These are phyloP conservation scores for Monarcha castaneiventris DNA, from an alignment of 2,113 vertebrate genomes.

Conservation along the genomic window DNA sequence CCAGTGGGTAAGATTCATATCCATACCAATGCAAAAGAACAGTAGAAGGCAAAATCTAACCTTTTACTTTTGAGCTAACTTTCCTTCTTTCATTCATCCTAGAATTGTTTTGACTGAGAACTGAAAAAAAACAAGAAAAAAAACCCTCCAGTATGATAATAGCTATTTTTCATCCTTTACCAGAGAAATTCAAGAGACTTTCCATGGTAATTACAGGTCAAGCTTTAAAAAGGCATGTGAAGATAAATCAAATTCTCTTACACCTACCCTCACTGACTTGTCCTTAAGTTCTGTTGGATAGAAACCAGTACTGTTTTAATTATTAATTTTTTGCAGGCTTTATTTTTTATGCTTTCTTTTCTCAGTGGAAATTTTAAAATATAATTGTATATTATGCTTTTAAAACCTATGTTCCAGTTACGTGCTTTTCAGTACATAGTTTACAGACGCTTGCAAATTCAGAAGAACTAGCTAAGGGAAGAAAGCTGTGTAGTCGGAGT, in stretches of 20 bases:
- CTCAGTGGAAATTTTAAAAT: background rate
- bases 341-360: background rate
- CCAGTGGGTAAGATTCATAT: background rate
- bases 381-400: background rate
- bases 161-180: background rate
- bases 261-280: background rate
- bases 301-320: background rate
- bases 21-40: background rate
- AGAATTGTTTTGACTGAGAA: background rate
- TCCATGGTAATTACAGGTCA: background rate
- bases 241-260: background rate
- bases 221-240: background rate
- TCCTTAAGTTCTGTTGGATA: background rate
- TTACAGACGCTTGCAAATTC: background rate
- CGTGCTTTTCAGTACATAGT: background rate
- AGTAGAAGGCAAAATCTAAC: background rate
- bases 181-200: background rate
- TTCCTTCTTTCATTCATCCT: background rate
- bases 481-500: background rate
- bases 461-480: background rate
- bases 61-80: background rate
- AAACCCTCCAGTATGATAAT: background rate
- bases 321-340: background rate
- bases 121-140: background rate
- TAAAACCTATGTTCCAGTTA: background rate